Evolutionary conservation across 2,888 invertebrate species (phyloP).

Genomic region (Bombylius discolor): DNA sequence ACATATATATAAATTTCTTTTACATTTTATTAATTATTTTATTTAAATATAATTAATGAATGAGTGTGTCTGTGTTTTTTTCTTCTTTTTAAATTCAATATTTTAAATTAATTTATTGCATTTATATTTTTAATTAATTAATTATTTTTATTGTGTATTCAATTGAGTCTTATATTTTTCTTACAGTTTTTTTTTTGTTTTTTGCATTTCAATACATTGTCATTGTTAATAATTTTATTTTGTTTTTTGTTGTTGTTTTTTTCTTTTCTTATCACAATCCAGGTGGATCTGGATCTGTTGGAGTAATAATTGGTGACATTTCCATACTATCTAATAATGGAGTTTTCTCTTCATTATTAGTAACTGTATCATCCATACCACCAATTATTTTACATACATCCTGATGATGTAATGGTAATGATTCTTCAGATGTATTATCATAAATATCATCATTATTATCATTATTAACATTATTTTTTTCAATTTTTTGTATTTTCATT

Average conservation of each 20-base stretch:
- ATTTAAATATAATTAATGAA: no score
- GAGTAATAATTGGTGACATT: slow-evolving; percentile 34
- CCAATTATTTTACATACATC: slow-evolving; percentile 22
- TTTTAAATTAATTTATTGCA: no score
- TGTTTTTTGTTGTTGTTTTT: not conserved
- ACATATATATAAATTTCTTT: no score
- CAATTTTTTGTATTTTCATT: not conserved
- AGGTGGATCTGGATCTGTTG: slow-evolving; percentile 24
- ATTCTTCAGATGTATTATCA: slow-evolving; percentile 26
- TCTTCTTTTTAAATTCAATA: no score
- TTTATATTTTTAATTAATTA: no score
- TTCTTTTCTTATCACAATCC: slow-evolving; percentile 13
- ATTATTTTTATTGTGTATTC: no score
- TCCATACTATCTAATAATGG: slow-evolving; percentile 36
- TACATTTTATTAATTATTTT: no score
- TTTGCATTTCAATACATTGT: no score
- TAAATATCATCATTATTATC: not conserved
- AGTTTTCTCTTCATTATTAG: slow-evolving; percentile 34
- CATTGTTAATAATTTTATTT: not conserved
- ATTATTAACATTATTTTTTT: slow-evolving; percentile 4
- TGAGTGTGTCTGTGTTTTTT: no score
- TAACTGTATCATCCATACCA: slow-evolving; percentile 15
- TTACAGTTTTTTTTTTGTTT: no score
- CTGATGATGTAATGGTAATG: slow-evolving; percentile 26
- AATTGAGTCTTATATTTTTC: no score